Evolutionary conservation across 2,888 invertebrate species (phyloP), one percentile per base, ranked within the genome.

Genomic region (Nebria brevicollis): DNA sequence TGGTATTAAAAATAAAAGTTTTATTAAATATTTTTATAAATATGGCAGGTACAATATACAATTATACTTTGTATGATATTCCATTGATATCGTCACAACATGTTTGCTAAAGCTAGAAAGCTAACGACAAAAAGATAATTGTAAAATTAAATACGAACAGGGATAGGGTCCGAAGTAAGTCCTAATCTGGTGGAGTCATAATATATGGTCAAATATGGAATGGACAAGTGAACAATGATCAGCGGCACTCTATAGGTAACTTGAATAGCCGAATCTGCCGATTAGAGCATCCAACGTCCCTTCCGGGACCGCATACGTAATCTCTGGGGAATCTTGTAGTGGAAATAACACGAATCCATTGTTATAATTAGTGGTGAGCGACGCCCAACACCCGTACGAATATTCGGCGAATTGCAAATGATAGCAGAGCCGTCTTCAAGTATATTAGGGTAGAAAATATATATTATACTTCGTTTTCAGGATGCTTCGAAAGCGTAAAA

Each of bases 181-280:
- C 73, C 73, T 79, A 79, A 79, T 70, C 65, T 72, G 77, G 68
- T 77, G 54, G 54, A 54, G 70, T 20, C 73, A 75, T 79, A 79
- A 79, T 79, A 79, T 79, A 79, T 79, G 74, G 79, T 75, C 66
- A 68, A 79, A 79, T 54, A 54, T 79, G 79, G 79, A 74, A 79
- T 73, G 79, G 79, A 79, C 79, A 79, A 79, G 79, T 75, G 79
- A 75, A 79, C 79, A 79, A 79, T 79, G 79, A 79, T 79, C 79
- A 79, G 74, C 79, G 66, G 66, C 72, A 73, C 72, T n/a, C 65
- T 65, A 41, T 72, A 25, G 20, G 42, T 34, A 34, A 66, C 34
- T 20, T 13, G 73, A 26, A 41, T 41, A n/a, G 73, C 34, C 20
- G 43, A 20, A 20, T 72, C 42, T 73, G 41, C 42, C 41, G 73